Conservation (phyloP, 2,113 vertebrate genomes). For the Atrichornis clamosus region DNA sequence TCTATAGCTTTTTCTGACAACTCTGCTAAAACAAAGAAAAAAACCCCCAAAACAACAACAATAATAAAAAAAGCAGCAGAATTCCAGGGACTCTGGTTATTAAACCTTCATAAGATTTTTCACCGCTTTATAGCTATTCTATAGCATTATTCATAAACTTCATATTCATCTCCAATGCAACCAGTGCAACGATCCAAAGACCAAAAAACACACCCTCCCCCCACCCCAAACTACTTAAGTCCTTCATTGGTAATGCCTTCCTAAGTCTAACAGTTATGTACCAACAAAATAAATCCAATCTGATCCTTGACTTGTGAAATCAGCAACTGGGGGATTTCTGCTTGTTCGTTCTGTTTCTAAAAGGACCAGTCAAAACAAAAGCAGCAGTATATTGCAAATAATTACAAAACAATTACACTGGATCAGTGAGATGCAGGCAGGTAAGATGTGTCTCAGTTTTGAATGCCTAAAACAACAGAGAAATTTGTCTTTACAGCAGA, state of each 20-base stretch:
- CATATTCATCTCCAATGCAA: constrained; percentile 58
- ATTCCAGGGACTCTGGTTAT: constrained; percentile 26
- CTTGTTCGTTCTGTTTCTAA: constrained; percentile 20
- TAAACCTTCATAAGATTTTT: constrained; percentile 68
- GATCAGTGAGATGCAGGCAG: constrained; percentile 70
- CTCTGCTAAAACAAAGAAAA: not conserved
- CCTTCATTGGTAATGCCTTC: constrained; percentile 71
- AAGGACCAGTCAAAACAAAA: constrained; percentile 70
- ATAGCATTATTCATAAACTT: constrained; percentile 61
- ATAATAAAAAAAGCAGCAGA: constrained; percentile 24
- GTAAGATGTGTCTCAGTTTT: constrained; percentile 63
- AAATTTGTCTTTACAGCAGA: constrained; percentile 69
- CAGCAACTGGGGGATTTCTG: constrained; percentile 31
- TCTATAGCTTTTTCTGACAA: constrained; percentile 38
- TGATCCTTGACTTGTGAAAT: constrained; percentile 57
- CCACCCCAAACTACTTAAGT: not conserved
- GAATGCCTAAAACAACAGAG: constrained; percentile 42
- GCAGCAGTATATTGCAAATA: constrained; percentile 75
- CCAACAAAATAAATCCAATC: constrained; percentile 69
- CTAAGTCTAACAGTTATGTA: constrained; percentile 66
- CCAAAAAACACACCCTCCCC: not conserved
- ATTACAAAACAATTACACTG: constrained; percentile 64
- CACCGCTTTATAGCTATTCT: constrained; percentile 47
- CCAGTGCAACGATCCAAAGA: constrained; percentile 49
- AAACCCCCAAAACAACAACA: rapidly evolving